Conservation (phyloP, 1,140 invertebrate species). For the Hydropsyche tenuis region DNA sequence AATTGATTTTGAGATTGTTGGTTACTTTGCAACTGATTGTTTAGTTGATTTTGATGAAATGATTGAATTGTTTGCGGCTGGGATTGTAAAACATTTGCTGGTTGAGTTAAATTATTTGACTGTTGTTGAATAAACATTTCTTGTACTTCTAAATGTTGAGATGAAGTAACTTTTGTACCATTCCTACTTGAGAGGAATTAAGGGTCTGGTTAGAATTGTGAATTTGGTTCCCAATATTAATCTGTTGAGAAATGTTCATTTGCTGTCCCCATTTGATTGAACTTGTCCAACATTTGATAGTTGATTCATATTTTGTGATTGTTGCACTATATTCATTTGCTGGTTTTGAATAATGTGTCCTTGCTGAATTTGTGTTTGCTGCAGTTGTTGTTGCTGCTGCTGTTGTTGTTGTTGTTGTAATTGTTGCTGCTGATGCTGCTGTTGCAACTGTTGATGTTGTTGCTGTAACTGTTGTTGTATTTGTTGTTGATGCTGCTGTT, state of each 20-base stretch:
- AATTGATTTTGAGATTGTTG: slow-evolving; percentile 25
- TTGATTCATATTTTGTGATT: slow-evolving; percentile 49
- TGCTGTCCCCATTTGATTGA: not conserved
- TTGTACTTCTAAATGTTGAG: not conserved
- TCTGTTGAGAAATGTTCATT: slow-evolving; percentile 10
- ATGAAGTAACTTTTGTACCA: not conserved
- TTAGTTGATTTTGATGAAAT: slow-evolving; percentile 29
- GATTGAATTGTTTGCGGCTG: slow-evolving; percentile 41
- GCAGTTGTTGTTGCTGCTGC: slow-evolving; percentile 47
- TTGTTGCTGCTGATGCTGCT: slow-evolving; percentile 43
- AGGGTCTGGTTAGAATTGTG: not conserved
- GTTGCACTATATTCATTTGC: slow-evolving; percentile 40
- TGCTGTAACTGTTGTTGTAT: slow-evolving; percentile 47
- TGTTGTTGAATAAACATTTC: slow-evolving; percentile 2
- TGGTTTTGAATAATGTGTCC: slow-evolving; percentile 50
- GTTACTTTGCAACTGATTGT: not conserved
- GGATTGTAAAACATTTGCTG: slow-evolving; percentile 26
- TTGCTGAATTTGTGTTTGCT: slow-evolving; percentile 49
- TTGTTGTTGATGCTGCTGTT: slow-evolving; percentile 48
- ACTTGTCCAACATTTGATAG: slow-evolving; percentile 6
- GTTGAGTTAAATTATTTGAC: not conserved
- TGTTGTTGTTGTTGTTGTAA: slow-evolving; percentile 50
- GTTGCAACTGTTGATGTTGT: slow-evolving; percentile 50
- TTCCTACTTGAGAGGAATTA: not conserved
- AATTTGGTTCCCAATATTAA: slow-evolving; percentile 23